A percentile compares a stretch with the other conserved stretches of the same genome.
Conservation (phyloP, 1,140 invertebrate genomes). For the Drosophila dunni region DNA sequence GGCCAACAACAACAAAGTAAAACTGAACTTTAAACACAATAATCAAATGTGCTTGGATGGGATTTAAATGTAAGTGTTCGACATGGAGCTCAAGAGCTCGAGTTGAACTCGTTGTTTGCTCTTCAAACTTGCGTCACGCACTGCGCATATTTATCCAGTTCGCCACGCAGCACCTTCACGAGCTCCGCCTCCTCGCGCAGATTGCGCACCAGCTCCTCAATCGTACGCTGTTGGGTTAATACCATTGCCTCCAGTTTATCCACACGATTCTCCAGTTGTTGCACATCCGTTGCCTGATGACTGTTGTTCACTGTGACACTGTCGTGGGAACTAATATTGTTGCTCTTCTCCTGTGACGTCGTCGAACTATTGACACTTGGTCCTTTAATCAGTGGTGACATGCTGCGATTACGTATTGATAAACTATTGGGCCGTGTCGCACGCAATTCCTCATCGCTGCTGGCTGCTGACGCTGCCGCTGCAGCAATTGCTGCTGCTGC, state of each 20-base stretch:
- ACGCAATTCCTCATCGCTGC: constrained; percentile 69
- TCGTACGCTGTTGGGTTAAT: constrained; percentile 86
- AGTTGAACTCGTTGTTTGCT: constrained; percentile 20
- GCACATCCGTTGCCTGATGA: constrained; percentile 64
- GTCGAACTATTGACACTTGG: constrained; percentile 52
- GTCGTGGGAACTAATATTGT: constrained; percentile 56
- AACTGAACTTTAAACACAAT: constrained; percentile 28
- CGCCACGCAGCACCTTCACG: constrained; percentile 86
- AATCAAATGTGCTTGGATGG: constrained; percentile 44
- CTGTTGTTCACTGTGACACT: constrained; percentile 49
- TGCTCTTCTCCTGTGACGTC: constrained; percentile 47
- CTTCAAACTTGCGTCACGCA: constrained; percentile 87
- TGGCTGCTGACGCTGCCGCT: constrained; percentile 36
- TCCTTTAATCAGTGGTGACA: constrained; percentile 64
- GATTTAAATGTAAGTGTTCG: constrained; percentile 8
- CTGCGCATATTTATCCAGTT: constrained; percentile 87
- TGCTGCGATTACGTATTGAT: constrained; percentile 78
- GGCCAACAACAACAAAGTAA: constrained; percentile 27
- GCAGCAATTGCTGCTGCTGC: constrained; percentile 33
- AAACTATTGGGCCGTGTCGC: constrained; percentile 76
- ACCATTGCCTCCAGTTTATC: constrained; percentile 87
- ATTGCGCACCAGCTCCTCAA: constrained; percentile 86
- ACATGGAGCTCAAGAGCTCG: background rate
- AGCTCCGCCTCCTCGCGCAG: constrained; percentile 87
- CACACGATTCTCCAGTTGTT: constrained; percentile 85